Evolutionary conservation across 2,797 vertebrate species (phyloP), one percentile per base, ranked within the genome.

Genomic region (Epinephelus awoara): DNA sequence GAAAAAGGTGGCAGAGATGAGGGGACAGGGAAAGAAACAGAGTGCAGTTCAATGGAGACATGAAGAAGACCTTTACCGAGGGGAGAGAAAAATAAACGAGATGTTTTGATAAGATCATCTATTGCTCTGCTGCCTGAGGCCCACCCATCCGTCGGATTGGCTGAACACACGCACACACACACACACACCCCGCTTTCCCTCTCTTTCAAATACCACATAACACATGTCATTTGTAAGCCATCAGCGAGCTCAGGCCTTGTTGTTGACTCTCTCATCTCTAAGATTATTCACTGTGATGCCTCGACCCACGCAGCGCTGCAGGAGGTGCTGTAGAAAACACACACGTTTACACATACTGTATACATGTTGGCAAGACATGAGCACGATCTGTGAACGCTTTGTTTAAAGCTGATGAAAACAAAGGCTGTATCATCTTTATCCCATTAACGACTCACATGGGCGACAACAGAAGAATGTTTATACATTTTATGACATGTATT

Each of bases 101-200:
- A 85, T 85, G 29, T 83, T 83, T 73, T 75, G 81, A 88, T 78
- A 42, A 79, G 59, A 81, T 90, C 75, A 85, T 92, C 81, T 58
- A 74, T 84, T 79, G 75, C 67, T 76, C 65, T 42, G 54, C 72
- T 70, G 80, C 88, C 77, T 52, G 59, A 72, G 75, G 88, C 80
- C 80, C 82, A 69, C 42, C 55, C 66, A 80, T 89, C 82, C 63
- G 65, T 89, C 88, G 85, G 40, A 74, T 42, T 51, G 67, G 62
- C 38, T 54, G n/a, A 54, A 72, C 72, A 59, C 70, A 68, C 71
- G 72, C 68, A 67, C 42, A 47, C 27, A 65, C 42, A 47, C 27
- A 66, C 65, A 67, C 19, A 68, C 55, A 72, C 66, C 38, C 11
- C 3, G 11, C 40, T 11, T 2, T 42, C 40, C 40, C 40, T 42